These are phyloP conservation scores for Trematocara zebra DNA, from an alignment of 2,113 vertebrate species.

Conservation along the genomic window DNA sequence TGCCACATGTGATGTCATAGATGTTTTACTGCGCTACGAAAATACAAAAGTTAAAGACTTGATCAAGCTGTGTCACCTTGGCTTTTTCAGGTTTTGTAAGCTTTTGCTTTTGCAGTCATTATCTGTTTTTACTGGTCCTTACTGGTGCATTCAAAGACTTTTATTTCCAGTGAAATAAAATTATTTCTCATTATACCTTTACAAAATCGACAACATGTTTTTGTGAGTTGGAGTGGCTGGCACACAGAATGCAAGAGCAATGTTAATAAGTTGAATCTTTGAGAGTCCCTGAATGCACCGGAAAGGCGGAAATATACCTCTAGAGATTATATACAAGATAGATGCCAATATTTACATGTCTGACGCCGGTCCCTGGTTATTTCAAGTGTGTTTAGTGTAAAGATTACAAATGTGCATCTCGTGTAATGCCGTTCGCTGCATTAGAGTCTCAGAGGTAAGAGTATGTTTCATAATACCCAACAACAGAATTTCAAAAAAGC, in stretches of 20 bases:
- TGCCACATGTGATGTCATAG: background rate
- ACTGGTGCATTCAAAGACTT: background rate
- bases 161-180: background rate
- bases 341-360: background rate
- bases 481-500: background rate
- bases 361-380: background rate
- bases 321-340: background rate
- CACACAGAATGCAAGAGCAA: background rate
- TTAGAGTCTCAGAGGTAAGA: background rate
- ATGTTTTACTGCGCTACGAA: background rate
- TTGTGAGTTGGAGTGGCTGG: background rate
- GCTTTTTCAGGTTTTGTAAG: background rate
- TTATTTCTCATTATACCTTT: background rate
- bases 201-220: background rate
- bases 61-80: background rate
- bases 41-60: background rate
- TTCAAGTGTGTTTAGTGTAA: background rate
- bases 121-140: background rate
- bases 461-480: background rate
- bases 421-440: background rate
- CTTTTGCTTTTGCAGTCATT: background rate
- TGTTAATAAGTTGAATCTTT: background rate
- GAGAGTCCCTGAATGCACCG: background rate
- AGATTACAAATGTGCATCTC: background rate
- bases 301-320: background rate